Conservation (phyloP, 2,797 vertebrate species). For the Eidolon dupreanum region DNA sequence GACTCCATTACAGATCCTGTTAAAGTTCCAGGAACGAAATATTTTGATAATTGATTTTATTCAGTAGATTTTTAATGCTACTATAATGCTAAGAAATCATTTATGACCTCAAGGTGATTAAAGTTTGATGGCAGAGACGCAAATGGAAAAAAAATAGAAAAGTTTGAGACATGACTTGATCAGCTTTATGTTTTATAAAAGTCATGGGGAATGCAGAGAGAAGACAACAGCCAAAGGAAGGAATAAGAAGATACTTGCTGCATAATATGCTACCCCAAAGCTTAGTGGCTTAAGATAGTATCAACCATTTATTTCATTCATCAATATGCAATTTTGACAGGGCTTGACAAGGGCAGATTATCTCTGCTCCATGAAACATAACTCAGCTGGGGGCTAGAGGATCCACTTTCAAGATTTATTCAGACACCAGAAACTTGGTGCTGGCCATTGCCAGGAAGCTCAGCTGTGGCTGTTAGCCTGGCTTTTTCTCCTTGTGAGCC, state of each 20-base stretch:
- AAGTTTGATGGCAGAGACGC: neutral
- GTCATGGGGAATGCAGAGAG: neutral
- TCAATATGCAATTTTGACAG: neutral
- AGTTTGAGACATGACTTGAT: neutral
- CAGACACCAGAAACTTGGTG: neutral
- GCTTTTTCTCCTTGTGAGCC: neutral
- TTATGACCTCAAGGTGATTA: neutral
- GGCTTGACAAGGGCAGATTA: neutral
- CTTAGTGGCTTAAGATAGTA: neutral
- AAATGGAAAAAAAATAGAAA: neutral
- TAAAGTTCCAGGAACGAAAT: conserved; percentile 21
- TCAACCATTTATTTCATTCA: neutral
- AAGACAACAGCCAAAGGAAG: neutral
- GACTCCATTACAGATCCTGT: neutral
- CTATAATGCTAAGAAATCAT: conserved; percentile 26
- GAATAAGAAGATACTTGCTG: neutral
- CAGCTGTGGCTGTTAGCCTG: accelerated
- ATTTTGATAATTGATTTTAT: conserved; percentile 12
- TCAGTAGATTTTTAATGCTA: neutral
- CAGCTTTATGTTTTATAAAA: conserved; percentile 1
- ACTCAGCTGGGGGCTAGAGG: neutral
- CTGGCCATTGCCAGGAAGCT: neutral
- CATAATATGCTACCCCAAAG: neutral
- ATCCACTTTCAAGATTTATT: neutral
- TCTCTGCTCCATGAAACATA: neutral